Evolutionary conservation across 2,113 vertebrate genomes (phyloP), one percentile per base, ranked within the genome.

Genomic region (Glaucidium brasilianum): DNA sequence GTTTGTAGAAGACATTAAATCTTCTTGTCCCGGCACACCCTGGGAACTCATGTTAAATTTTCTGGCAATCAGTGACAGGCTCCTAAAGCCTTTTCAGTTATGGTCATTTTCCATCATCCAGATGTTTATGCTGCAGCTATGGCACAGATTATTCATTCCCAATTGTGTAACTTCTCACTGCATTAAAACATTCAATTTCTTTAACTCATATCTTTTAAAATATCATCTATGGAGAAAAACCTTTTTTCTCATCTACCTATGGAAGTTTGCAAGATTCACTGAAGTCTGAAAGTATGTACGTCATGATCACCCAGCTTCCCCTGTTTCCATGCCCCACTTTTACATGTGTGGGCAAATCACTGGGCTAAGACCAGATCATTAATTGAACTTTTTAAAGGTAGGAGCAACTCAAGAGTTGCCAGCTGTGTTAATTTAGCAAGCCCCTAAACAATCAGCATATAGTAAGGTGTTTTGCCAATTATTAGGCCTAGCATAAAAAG

Each of bases 311-410:
- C 2, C 16, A 67, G 21, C 13, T 58, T 74, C 37, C 39, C 8
- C 59, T 35, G 12, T 81, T 80, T 64, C 59, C 50, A 77, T 19
- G 49, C 29, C 22, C 17, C 12, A 3, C 47, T 59, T 59, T 49
- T 45, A 19, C 32, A 8, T 4, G 26, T 3, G 18, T 88, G 34
- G 19, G 53, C 60, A 91, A 49, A 19, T 59, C 69, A 29, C 17
- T 63, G n/a, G 32, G 53, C 53, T 75, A 49, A 68, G 47, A 34
- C 11, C 2, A 3, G 32, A 18, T 27, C 0, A 0, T 56, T 63
- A 21, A 19, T 8, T 60, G 32, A 35, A 64, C 34, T 73, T 90
- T 56, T 68, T 73, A 30, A 78, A 71, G 27, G 20, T 34, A 58
- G 56, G 34, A 69, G 17, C 39, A 90, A 64, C 15, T 73, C 26